Percentiles rank a stretch among this genome's conserved stretches.
Evolutionary conservation across 2,888 invertebrate genomes (phyloP).

Genomic region (Agriopis leucophaearia): DNA sequence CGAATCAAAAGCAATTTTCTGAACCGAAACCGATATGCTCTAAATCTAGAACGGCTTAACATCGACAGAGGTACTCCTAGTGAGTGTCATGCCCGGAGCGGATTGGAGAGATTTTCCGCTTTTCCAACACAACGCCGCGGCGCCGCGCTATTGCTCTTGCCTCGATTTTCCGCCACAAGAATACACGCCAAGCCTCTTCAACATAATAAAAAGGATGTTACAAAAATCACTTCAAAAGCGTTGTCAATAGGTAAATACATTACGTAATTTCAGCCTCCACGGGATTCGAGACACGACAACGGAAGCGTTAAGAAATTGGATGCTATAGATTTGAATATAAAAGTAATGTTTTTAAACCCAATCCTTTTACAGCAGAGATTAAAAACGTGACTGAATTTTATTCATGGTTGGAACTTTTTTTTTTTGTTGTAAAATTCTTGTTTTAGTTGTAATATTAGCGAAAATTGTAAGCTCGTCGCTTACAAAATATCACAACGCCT

Average conservation of each 20-base stretch:
- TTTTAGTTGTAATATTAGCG: slow-evolving; percentile 22
- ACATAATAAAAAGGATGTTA: slow-evolving; percentile 51
- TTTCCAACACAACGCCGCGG: slow-evolving; percentile 63
- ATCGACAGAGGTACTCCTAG: slow-evolving; percentile 59
- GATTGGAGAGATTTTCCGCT: slow-evolving; percentile 67
- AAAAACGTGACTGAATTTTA: slow-evolving; percentile 42
- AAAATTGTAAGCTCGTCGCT: slow-evolving; percentile 33
- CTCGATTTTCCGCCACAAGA: slow-evolving; percentile 59
- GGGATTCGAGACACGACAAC: slow-evolving; percentile 28
- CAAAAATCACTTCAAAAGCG: slow-evolving; percentile 45
- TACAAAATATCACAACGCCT: slow-evolving; percentile 38
- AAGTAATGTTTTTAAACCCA: slow-evolving; percentile 39
- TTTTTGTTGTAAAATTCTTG: slow-evolving; percentile 6
- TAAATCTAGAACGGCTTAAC: slow-evolving; percentile 65
- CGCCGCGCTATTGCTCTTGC: slow-evolving; percentile 46
- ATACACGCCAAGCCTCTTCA: slow-evolving; percentile 55
- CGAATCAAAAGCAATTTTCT: slow-evolving; percentile 56
- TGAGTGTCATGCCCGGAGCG: slow-evolving; percentile 63
- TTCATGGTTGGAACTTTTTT: slow-evolving; percentile 22
- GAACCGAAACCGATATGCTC: slow-evolving; percentile 53
- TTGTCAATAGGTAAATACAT: slow-evolving; percentile 45
- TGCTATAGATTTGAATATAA: slow-evolving; percentile 39
- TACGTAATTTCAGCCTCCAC: slow-evolving; percentile 40
- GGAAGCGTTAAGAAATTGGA: slow-evolving; percentile 47
- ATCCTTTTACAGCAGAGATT: slow-evolving; percentile 39